phyloP scores from a whole-genome alignment of 2,113 vertebrate species.

The Grammomys dolichurus region DNA sequence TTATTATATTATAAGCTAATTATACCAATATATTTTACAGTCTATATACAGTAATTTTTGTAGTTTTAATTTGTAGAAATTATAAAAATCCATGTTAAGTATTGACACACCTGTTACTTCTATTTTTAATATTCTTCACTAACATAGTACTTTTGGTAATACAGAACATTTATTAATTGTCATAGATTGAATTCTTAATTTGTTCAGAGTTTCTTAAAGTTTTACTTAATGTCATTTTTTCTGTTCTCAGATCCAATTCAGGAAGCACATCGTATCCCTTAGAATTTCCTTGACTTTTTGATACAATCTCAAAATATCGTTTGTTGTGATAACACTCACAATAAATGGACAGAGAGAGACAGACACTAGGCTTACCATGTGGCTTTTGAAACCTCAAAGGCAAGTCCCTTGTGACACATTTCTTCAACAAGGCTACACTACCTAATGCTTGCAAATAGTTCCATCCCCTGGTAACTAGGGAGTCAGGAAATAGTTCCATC shows the following conservation, averaged over 20 bases:
- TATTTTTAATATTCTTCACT: not conserved
- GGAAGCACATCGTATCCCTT: not conserved
- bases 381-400: not conserved
- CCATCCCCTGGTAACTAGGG: rapidly evolving
- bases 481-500: not conserved
- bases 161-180: not conserved
- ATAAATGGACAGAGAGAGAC: not conserved
- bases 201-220: too few relatives aligned
- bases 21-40: not conserved
- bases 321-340: too few relatives aligned
- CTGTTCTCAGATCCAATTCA: not conserved
- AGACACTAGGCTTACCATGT: not conserved
- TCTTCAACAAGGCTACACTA: not conserved
- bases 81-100: not conserved
- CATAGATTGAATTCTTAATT: not conserved
- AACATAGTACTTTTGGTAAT: not conserved
- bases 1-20: not conserved
- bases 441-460: not conserved
- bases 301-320: not conserved
- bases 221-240: not conserved
- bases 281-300: not conserved
- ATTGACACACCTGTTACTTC: not conserved
- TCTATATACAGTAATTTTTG: not conserved
- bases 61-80: not conserved
- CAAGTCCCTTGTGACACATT: not conserved